Conservation (phyloP, 2,797 vertebrate species). For the Chiroxiphia lanceolata region DNA sequence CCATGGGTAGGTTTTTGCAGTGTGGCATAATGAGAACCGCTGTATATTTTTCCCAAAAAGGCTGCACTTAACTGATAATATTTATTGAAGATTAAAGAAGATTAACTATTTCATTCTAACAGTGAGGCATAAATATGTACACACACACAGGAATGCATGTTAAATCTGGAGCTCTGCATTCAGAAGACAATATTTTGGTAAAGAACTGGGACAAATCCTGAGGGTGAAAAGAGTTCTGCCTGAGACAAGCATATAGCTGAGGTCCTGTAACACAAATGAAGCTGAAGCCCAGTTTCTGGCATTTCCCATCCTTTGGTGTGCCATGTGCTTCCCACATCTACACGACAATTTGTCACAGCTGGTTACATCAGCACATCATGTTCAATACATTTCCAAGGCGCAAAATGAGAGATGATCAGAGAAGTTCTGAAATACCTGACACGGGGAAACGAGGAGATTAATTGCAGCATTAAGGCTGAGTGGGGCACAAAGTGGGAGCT, state of each 20-base stretch:
- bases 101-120: background rate
- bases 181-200: background rate
- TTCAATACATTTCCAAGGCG: background rate
- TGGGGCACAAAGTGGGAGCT: background rate
- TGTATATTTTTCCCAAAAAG: background rate
- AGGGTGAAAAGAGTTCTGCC: background rate
- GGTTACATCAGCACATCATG: background rate
- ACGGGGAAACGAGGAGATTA: background rate
- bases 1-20: background rate
- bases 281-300: background rate
- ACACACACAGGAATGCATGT: background rate
- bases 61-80: background rate
- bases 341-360: background rate
- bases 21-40: background rate
- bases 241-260: background rate
- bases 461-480: background rate
- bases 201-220: background rate
- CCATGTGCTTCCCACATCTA: background rate
- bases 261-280: background rate
- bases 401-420: conserved; percentile 18
- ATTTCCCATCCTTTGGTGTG: background rate
- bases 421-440: background rate
- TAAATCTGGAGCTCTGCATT: background rate
- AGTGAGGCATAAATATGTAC: background rate
- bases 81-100: background rate